Percentiles rank a stretch among this genome's conserved stretches.
Evolutionary conservation across 2,797 vertebrate genomes (phyloP).

Genomic region (Corythornis leucogaster): DNA sequence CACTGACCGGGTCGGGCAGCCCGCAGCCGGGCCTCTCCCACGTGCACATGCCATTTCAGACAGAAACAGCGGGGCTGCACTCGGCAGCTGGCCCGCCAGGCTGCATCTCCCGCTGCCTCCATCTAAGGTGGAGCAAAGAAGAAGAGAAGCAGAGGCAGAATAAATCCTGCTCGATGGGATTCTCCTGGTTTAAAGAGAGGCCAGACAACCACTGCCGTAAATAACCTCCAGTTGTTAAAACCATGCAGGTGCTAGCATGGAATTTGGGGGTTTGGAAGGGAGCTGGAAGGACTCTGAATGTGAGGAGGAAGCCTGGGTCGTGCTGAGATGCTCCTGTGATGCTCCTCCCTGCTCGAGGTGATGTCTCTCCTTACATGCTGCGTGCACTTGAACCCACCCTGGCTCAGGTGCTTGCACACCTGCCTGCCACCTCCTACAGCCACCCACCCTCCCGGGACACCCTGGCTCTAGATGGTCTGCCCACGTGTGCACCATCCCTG

Average conservation of each 20-base stretch:
- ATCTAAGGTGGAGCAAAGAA: background rate
- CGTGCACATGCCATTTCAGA: background rate
- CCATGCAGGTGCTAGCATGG: accelerated
- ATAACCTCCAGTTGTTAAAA: background rate
- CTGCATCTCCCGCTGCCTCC: background rate
- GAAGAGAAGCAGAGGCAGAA: background rate
- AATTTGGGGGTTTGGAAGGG: background rate
- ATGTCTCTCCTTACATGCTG: accelerated
- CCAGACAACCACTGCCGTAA: background rate
- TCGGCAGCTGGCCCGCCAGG: background rate
- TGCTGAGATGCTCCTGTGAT: background rate
- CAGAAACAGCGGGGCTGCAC: background rate
- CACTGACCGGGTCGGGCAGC: background rate
- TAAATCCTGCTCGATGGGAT: background rate
- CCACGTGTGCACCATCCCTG: background rate
- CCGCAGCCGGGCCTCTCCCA: background rate
- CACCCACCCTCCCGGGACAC: background rate
- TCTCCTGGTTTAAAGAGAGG: background rate
- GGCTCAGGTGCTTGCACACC: accelerated
- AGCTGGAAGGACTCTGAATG: background rate
- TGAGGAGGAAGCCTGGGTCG: background rate
- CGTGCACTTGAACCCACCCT: background rate
- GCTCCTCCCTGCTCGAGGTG: background rate
- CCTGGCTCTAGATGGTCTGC: background rate
- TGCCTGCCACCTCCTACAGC: background rate